Base-by-base conservation (phyloP, 1,140 invertebrate genomes). In the Neoseiulus cucumeris region DNA sequence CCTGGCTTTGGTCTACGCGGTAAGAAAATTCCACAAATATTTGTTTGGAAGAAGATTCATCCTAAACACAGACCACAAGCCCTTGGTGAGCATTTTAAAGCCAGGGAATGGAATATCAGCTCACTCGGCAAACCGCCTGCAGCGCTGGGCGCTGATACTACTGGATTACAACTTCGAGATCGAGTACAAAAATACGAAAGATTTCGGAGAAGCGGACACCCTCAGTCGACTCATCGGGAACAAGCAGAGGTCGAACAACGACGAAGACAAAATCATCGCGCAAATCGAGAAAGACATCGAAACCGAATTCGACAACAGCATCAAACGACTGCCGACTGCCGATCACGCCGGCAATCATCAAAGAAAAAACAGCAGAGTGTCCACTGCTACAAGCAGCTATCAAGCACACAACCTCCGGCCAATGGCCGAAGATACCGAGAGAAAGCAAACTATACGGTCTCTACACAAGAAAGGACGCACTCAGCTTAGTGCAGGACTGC, bases 21-120 rank as follows among this genome's bases (percentile, higher is more conserved):
- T 78, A 44, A 70, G 72, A 74, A 69, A 76, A 66, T 80, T 81
- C 68, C 76, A 80, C 66, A 70, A 80, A 55, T 81, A 77, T 67
- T 51, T 79, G 17, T 79, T 72, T 68, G 76, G 75, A 7, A 51
- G 73, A 6, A 66, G 71, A 18, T 77, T 80, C 64, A 69, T 67
- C 1, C 69, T 80, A 18, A 44, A 73, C 22, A 79, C 78, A 6
- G 78, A 80, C 68, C 75, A 79, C 66, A 73, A 77, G 67, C 75
- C 78, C 0, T 68, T 80, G 28, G 65, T 74, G 7, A 51, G 65
- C 65, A 75, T 77, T 65, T 76, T 77, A 41, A 70, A 73, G 12
- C 33, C 4, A 39, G 28, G 28, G 44, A 30, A 64, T 72, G 69
- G 44, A 73, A 67, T 65, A 72, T 64, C 65, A 70, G 73, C 20